These are phyloP conservation scores for Borostomias antarcticus DNA, from an alignment of 2,797 vertebrate genomes.

Conservation along the genomic window DNA sequence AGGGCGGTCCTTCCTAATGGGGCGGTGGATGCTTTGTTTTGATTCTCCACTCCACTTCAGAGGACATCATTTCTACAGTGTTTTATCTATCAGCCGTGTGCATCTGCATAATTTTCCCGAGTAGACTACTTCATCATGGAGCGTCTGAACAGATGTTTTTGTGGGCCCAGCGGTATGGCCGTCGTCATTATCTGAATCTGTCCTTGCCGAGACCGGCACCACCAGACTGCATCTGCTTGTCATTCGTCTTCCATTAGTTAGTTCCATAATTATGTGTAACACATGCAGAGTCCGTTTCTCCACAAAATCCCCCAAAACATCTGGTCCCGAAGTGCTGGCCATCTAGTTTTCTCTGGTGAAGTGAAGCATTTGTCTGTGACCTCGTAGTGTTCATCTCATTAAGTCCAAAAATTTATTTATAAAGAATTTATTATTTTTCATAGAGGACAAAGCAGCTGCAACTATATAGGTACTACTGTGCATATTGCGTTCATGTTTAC, in stretches of 20 bases:
- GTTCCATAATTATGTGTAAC: slow-evolving; percentile 48
- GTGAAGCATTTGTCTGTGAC: slow-evolving; percentile 67
- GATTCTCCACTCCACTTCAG: no score
- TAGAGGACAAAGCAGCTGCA: slow-evolving; percentile 64
- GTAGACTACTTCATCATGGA: background rate
- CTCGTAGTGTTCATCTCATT: slow-evolving; percentile 71
- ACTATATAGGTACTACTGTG: slow-evolving; percentile 48
- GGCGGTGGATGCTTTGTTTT: no score
- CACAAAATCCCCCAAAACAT: slow-evolving; percentile 35
- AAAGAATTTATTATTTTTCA: slow-evolving; percentile 67
- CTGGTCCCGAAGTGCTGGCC: slow-evolving; percentile 63
- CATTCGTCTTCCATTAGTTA: slow-evolving; percentile 55
- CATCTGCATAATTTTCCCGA: no score
- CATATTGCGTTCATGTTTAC: no score
- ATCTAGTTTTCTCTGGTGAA: slow-evolving; percentile 60
- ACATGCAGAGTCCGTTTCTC: slow-evolving; percentile 40
- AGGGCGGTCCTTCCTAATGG: no score
- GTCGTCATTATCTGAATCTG: slow-evolving; percentile 13
- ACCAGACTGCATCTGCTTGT: slow-evolving; percentile 51
- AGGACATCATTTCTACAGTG: no score
- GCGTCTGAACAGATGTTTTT: slow-evolving; percentile 36
- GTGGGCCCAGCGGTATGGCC: slow-evolving; percentile 30
- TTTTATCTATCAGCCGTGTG: no score
- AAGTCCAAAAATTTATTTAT: slow-evolving; percentile 63
- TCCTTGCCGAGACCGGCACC: slow-evolving; percentile 25